phyloP scores from a whole-genome alignment of 2,113 vertebrate species.

The Podarcis cretensis region DNA sequence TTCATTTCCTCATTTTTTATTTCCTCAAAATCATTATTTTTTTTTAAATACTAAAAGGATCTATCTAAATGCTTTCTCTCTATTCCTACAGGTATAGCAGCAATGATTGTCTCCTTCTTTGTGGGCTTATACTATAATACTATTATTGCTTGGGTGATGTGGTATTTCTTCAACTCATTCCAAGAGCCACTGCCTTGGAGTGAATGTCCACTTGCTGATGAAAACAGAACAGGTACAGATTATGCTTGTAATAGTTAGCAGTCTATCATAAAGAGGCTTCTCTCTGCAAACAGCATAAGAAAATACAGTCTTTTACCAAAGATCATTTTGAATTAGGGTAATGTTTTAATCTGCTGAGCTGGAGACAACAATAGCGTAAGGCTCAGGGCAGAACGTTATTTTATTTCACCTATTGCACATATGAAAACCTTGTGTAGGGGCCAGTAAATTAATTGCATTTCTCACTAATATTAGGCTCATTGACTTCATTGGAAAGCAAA shows the following conservation, averaged over 20 bases:
- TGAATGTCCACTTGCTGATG: slow-evolving; percentile 79
- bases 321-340: not conserved
- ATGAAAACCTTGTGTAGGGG: not conserved
- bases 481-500: no score
- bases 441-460: not conserved
- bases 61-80: not conserved
- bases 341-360: not conserved
- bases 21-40: not conserved
- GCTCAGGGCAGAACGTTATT: not conserved
- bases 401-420: not conserved
- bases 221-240: slow-evolving; percentile 81
- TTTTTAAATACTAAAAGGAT: not conserved
- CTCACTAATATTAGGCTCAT: no score
- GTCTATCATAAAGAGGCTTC: not conserved
- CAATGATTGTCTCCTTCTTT: slow-evolving; percentile 89
- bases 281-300: not conserved
- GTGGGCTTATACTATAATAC: slow-evolving; percentile 92
- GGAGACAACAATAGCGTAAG: no score
- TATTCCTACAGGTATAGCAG: slow-evolving; percentile 80
- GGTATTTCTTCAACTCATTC: slow-evolving; percentile 99
- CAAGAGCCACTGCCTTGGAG: slow-evolving; percentile 91
- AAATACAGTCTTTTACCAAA: not conserved
- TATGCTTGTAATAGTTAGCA: not conserved
- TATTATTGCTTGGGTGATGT: slow-evolving; percentile 94
- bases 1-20: not conserved